phyloP scores from a whole-genome alignment of 2,113 vertebrate genomes.

The Upupa epops region DNA sequence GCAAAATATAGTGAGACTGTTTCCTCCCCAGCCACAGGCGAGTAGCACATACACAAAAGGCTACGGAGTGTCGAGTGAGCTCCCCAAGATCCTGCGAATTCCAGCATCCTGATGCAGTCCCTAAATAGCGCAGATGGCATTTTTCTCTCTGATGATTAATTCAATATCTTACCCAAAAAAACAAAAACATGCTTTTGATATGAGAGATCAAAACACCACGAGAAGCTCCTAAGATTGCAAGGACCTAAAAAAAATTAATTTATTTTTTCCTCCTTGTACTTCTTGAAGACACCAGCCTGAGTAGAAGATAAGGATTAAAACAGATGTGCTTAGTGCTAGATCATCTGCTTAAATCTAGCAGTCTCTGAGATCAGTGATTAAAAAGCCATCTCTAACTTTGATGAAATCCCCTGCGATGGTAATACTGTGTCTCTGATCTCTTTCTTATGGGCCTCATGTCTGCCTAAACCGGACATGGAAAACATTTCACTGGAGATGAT shows the following conservation, averaged over 20 bases:
- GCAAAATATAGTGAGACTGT: neutral
- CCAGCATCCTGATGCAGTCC: slow-evolving; percentile 55
- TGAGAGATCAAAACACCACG: slow-evolving; percentile 79
- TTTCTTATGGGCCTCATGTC: slow-evolving; percentile 74
- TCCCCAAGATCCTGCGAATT: slow-evolving; percentile 23
- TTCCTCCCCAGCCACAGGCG: slow-evolving; percentile 29
- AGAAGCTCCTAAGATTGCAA: slow-evolving; percentile 77
- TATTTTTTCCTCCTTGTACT: slow-evolving; percentile 81
- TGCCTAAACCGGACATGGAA: slow-evolving; percentile 70
- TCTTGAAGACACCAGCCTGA: slow-evolving; percentile 88
- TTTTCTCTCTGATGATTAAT: slow-evolving; percentile 71
- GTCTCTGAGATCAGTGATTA: slow-evolving; percentile 91
- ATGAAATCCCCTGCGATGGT: slow-evolving; percentile 84
- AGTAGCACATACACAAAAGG: slow-evolving; percentile 27
- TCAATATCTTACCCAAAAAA: slow-evolving; percentile 69
- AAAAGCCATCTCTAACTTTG: slow-evolving; percentile 90
- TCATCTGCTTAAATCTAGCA: slow-evolving; percentile 90
- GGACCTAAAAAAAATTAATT: slow-evolving; percentile 87
- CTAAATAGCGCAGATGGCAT: slow-evolving; percentile 75
- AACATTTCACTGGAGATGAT: slow-evolving; percentile 86
- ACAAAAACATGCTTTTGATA: slow-evolving; percentile 75
- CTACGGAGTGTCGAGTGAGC: slow-evolving; percentile 12
- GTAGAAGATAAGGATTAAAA: slow-evolving; percentile 93
- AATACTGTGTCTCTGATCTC: slow-evolving; percentile 73
- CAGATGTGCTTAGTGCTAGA: slow-evolving; percentile 92